Conservation (phyloP, 2,113 vertebrate genomes). For the Varanus komodoensis region DNA sequence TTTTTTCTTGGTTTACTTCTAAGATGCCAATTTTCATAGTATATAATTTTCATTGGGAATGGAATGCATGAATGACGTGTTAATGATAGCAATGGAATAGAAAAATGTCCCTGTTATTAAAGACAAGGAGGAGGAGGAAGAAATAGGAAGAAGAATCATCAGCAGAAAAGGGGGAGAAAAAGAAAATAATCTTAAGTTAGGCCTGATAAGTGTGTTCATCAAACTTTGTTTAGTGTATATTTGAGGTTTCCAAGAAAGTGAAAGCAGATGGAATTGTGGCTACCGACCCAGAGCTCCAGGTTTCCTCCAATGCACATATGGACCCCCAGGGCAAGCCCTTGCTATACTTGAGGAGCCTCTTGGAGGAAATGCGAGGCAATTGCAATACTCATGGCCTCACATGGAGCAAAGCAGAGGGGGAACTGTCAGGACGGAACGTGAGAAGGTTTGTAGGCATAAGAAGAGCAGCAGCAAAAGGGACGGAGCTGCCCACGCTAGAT, state of each 20-base stretch:
- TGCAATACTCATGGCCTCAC: neutral
- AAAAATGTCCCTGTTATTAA: neutral
- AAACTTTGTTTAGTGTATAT: neutral
- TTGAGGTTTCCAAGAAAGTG: neutral
- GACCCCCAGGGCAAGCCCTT: neutral
- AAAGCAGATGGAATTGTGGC: neutral
- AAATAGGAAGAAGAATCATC: neutral
- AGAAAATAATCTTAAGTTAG: neutral
- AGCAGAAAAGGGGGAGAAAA: neutral
- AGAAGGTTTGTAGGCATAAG: neutral
- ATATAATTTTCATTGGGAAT: constrained; percentile 56
- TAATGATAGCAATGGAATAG: constrained; percentile 12
- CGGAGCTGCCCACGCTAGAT: neutral
- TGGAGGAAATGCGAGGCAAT: neutral
- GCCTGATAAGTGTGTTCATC: neutral
- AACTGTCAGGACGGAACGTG: neutral
- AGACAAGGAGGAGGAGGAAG: neutral
- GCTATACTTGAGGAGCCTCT: neutral
- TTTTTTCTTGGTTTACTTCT: constrained; percentile 38
- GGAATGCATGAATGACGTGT: constrained; percentile 38
- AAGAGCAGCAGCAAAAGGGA: neutral
- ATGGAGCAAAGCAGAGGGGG: neutral
- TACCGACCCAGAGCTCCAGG: neutral
- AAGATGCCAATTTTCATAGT: constrained; percentile 46
- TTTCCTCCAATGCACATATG: neutral